A percentile compares a stretch with the other conserved stretches of the same genome.
phyloP scores from a whole-genome alignment of 2,888 invertebrate species.

The Criorhina ranunculi region DNA sequence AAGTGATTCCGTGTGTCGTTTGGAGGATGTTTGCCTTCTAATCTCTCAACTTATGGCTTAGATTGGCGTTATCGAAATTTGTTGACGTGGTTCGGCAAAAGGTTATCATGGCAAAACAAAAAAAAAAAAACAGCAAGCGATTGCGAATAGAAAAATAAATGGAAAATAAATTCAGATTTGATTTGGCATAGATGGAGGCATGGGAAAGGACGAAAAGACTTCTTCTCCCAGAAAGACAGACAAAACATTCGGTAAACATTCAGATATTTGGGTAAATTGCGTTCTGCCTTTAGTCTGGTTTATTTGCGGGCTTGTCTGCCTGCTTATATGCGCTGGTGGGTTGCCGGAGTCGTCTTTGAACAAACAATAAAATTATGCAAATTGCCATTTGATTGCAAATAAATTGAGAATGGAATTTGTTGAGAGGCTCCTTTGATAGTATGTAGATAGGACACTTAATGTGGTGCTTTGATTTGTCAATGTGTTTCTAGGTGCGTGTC shows the following conservation, averaged over 20 bases:
- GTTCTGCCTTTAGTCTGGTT: slow-evolving; percentile 40
- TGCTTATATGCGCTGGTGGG: slow-evolving; percentile 13
- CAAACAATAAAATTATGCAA: slow-evolving; percentile 68
- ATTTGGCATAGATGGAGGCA: slow-evolving; percentile 11
- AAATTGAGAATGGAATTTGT: slow-evolving; percentile 59
- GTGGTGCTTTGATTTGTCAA: slow-evolving; percentile 30
- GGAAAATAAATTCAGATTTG: slow-evolving; percentile 62
- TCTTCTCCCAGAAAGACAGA: slow-evolving; percentile 19
- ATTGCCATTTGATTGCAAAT: slow-evolving; percentile 62
- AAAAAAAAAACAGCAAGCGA: slow-evolving; percentile 1
- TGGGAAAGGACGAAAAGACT: too few relatives aligned
- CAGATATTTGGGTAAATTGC: slow-evolving; percentile 55
- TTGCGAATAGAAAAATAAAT: slow-evolving; percentile 40
- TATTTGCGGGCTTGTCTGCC: slow-evolving; percentile 25
- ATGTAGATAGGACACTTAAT: slow-evolving; percentile 12
- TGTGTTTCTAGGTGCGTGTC: slow-evolving; percentile 6
- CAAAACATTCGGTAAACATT: slow-evolving; percentile 45
- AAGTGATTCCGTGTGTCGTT: slow-evolving; percentile 18
- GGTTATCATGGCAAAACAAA: slow-evolving; percentile 28
- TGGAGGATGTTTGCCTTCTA: slow-evolving; percentile 19
- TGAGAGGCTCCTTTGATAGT: slow-evolving; percentile 23
- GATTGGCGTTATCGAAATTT: slow-evolving; percentile 42
- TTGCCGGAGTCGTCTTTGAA: slow-evolving; percentile 27
- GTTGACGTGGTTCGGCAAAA: slow-evolving; percentile 18
- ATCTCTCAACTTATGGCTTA: slow-evolving; percentile 33